Evolutionary conservation across 2,113 vertebrate species (phyloP).

Genomic region (Chionomys nivalis): DNA sequence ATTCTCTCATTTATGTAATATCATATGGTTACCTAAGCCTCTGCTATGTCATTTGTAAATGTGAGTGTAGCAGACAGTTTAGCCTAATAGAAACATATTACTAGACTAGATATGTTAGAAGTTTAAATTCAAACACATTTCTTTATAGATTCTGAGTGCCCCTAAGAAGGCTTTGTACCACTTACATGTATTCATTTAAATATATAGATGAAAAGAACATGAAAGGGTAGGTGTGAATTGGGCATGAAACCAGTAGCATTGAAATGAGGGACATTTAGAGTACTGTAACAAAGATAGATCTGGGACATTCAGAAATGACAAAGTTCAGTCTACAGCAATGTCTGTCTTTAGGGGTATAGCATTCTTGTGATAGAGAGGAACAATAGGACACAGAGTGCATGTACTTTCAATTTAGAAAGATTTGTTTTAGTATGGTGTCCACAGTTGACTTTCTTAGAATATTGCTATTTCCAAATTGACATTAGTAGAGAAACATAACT

Average conservation of each 20-base stretch:
- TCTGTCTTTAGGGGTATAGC: fast-evolving
- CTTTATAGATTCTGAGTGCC: not conserved
- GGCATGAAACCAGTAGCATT: not conserved
- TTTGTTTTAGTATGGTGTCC: not conserved
- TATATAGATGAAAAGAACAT: not conserved
- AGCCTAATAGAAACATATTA: not conserved
- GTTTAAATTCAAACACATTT: not conserved
- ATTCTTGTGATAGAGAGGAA: not conserved
- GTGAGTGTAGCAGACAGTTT: not conserved
- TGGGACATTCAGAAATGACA: not conserved
- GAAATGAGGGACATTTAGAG: not conserved
- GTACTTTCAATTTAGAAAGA: not conserved
- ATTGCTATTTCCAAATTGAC: not conserved
- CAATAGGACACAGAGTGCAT: not conserved
- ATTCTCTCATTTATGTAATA: not conserved
- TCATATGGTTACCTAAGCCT: not conserved
- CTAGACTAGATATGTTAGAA: not conserved
- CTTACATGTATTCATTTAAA: not conserved
- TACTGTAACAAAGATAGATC: not conserved
- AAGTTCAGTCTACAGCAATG: not conserved
- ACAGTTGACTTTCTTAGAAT: not conserved
- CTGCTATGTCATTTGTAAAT: not conserved
- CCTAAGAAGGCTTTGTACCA: not conserved
- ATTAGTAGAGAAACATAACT: not conserved
- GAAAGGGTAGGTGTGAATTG: not conserved